Base-by-base conservation (phyloP, 2,113 vertebrate species). In the Catharus minimus region DNA sequence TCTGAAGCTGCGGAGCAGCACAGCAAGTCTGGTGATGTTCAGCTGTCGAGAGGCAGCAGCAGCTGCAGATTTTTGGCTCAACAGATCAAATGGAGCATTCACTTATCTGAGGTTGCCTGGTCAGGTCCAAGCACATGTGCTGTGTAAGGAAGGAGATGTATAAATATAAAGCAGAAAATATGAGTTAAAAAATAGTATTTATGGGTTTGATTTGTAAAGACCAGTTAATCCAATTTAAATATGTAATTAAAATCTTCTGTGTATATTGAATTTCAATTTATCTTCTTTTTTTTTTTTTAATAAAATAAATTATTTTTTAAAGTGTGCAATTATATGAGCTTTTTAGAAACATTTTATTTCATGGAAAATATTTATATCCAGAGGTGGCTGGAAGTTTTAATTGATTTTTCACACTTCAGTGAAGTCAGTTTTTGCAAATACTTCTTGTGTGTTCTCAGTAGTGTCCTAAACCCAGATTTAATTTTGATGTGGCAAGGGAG, bases 321-420 rank as follows among this genome's bases (percentile, higher is more conserved):
- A 44, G 5, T 78, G 4, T 69, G 6, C 28, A 65, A 86, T 75
- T 50, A 57, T 26, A 38, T 17, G 1, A 55, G 21, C 2, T 53
- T 81, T 90, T 78, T 28, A 68, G 16, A 22, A 90, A 47, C 7
- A 46, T 72, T 86, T 75, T 92, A 61, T 58, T 90, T 93, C 32
- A 75, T 89, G 27, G 36, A 86, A 86, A 92, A 90, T 13, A 57
- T 75, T 88, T 83, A 13, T 81, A 62, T 78, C 61, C 65, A 74
- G 64, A 26, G 4, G 57, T 90, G 57, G 33, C 39, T 93, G 55
- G 19, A 92, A 89, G 66, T 93, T 95, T 93, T 96, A 95, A 96
- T 94, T 94, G 83, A 90, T 95, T 96, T 96, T 96, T 95, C 74
- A 85, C 86, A 90, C 80, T 93, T 92, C 88, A 93, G 4, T 86